Evolutionary conservation across 2,888 invertebrate genomes (phyloP), one percentile per base, ranked within the genome.

Genomic region (Cacoxenus indagator): DNA sequence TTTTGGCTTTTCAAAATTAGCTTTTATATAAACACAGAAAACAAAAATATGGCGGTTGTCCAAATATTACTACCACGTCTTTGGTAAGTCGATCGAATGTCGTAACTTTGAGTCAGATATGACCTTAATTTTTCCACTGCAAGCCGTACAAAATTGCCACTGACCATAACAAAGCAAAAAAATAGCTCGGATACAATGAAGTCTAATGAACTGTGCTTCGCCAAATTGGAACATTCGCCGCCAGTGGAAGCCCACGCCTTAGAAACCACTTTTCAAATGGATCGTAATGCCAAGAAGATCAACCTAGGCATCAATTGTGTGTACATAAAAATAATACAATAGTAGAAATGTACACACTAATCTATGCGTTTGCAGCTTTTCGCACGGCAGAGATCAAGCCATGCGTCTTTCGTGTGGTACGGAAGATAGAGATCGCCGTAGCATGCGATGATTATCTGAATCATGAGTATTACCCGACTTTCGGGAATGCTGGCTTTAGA

Each of bases 221-320:
- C 55, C 8, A 55, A 55, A 27, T 24, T 55, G 55, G 26, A 55
- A 11, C 55, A 11, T 9, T 17, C 27, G 14, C 1, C 26, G 14
- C 55, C 55, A 9, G 6, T 27, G 26, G 27, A 55, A n/a, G 24
- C 55, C 22, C 14, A 26, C 14, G n/a, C 55, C 0, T 26, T 55
- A 22, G 55, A 24, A 14, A 9, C 24, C 26, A n/a, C 27, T 4
- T 55, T 26, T 26, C 26, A 14, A 55, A 14, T 55, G 0, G 73
- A 75, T 37, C 68, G 43, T 1, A 1, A 64, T 45, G 48, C 64
- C 8, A 64, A 64, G 1, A 75, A 73, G 43, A 73, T 75, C 0
- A 75, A 75, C 57, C 46, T 73, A 1, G 67, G 69, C 11, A 51
- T 75, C 1, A 73, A 71, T 5, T 67, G 75, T 75, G 61, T 67